A percentile compares a stretch with the other conserved stretches of the same genome.
Conservation (phyloP, 2,888 invertebrate species). For the Anarsia innoxiella region DNA sequence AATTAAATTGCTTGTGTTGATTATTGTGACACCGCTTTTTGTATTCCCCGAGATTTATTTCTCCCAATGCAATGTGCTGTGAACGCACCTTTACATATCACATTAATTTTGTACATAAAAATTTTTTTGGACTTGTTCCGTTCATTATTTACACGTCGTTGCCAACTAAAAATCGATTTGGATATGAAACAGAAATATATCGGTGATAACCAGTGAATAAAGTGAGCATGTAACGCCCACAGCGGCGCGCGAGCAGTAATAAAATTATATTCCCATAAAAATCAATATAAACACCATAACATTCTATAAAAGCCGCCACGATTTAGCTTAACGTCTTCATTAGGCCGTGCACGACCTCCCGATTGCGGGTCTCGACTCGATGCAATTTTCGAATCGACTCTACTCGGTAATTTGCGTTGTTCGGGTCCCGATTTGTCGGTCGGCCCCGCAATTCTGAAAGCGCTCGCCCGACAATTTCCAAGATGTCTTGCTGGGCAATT, state of each 20-base stretch:
- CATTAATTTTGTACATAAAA: slow-evolving; percentile 16
- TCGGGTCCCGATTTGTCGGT: slow-evolving; percentile 56
- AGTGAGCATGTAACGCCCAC: slow-evolving; percentile 32
- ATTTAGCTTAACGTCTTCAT: slow-evolving; percentile 69
- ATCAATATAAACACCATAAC: slow-evolving; percentile 63
- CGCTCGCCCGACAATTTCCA: slow-evolving; percentile 54
- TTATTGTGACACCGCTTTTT: slow-evolving; percentile 64
- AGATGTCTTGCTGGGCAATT: slow-evolving; percentile 57
- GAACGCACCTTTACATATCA: slow-evolving; percentile 18
- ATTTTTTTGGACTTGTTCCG: slow-evolving; percentile 28
- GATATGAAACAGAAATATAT: slow-evolving; percentile 21
- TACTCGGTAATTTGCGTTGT: slow-evolving; percentile 60
- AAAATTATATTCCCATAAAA: slow-evolving; percentile 64
- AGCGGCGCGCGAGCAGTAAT: slow-evolving; percentile 32
- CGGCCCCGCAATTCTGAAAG: slow-evolving; percentile 50
- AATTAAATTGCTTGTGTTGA: slow-evolving; percentile 68
- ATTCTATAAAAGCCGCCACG: slow-evolving; percentile 51
- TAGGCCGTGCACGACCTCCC: slow-evolving; percentile 59
- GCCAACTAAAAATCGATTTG: slow-evolving; percentile 25
- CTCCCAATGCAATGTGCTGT: slow-evolving; percentile 25
- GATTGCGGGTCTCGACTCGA: slow-evolving; percentile 40
- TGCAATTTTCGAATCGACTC: slow-evolving; percentile 58
- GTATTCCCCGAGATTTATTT: slow-evolving; percentile 54
- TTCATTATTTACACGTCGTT: slow-evolving; percentile 27
- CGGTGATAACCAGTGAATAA: slow-evolving; percentile 27